phyloP scores from a whole-genome alignment of 2,888 invertebrate species.

The Eilema griseolum region DNA sequence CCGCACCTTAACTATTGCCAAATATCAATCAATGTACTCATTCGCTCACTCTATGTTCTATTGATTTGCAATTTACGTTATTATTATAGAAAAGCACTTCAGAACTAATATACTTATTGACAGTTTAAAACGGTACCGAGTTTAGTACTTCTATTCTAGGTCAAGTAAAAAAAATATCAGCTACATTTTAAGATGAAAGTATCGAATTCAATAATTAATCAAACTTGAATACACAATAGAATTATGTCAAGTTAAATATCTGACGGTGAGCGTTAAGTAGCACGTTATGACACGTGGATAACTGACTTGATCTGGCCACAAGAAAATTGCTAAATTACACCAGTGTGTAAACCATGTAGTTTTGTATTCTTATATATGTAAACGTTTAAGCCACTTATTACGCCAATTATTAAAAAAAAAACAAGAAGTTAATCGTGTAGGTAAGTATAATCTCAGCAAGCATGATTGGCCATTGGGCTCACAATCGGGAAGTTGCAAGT shows the following conservation, averaged over 20 bases:
- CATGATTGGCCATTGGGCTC: too few species aligned
- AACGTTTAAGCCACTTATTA: not conserved
- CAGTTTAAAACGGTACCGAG: conserved; percentile 13
- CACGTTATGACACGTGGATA: not conserved
- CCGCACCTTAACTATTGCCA: not conserved
- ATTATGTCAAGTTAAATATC: not conserved
- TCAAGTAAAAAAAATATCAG: not conserved
- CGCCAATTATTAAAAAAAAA: too few species aligned
- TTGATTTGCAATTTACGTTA: not conserved
- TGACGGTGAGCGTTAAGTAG: not conserved
- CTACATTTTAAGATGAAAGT: not conserved
- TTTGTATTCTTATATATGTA: too few species aligned
- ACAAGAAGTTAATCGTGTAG: too few species aligned
- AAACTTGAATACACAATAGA: not conserved
- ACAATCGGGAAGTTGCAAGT: not conserved
- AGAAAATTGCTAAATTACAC: not conserved
- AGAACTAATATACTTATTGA: not conserved
- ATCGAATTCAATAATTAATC: not conserved
- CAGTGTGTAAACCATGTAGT: not conserved
- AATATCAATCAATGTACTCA: not conserved
- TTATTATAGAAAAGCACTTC: not conserved
- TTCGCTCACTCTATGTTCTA: not conserved
- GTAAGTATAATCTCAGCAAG: not conserved
- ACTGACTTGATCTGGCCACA: not conserved
- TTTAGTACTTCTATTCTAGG: conserved; percentile 18